These are phyloP conservation scores for Chrysotoxum bicinctum DNA, from an alignment of 2,888 invertebrate genomes.

Conservation along the genomic window DNA sequence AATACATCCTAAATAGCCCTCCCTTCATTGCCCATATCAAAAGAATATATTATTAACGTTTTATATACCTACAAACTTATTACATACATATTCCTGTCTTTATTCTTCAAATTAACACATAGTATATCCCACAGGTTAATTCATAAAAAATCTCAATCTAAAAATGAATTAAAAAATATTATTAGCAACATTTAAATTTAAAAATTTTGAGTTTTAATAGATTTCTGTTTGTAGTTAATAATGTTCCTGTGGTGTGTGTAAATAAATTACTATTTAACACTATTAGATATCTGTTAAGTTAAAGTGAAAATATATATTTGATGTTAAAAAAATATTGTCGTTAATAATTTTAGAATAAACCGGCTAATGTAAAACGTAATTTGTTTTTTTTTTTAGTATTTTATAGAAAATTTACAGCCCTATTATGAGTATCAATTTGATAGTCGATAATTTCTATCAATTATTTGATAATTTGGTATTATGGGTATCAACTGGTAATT, in stretches of 20 bases:
- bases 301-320: slow-evolving; percentile 45
- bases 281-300: slow-evolving; percentile 50
- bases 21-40: slow-evolving; percentile 61
- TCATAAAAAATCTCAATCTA: not conserved
- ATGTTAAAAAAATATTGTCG: slow-evolving; percentile 55
- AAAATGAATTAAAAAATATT: slow-evolving; percentile 16
- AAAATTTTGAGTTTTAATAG: not conserved
- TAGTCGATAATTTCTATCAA: no score
- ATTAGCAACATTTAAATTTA: not conserved
- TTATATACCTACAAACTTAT: slow-evolving; percentile 19
- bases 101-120: not conserved
- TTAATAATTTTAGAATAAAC: slow-evolving; percentile 52
- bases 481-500: no score
- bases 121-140: not conserved
- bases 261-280: slow-evolving; percentile 33
- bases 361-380: not conserved
- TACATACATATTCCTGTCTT: not conserved
- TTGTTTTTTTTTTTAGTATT: not conserved
- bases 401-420: not conserved
- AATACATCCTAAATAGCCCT: slow-evolving; percentile 30
- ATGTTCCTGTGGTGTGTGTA: slow-evolving; percentile 57
- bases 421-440: no score
- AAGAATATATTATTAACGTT: slow-evolving; percentile 17
- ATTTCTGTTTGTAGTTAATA: slow-evolving; percentile 11
- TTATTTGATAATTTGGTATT: no score